Percentiles rank a stretch among this genome's conserved stretches.
Evolutionary conservation across 1,140 invertebrate species (phyloP).

Genomic region (Anastrepha ludens): DNA sequence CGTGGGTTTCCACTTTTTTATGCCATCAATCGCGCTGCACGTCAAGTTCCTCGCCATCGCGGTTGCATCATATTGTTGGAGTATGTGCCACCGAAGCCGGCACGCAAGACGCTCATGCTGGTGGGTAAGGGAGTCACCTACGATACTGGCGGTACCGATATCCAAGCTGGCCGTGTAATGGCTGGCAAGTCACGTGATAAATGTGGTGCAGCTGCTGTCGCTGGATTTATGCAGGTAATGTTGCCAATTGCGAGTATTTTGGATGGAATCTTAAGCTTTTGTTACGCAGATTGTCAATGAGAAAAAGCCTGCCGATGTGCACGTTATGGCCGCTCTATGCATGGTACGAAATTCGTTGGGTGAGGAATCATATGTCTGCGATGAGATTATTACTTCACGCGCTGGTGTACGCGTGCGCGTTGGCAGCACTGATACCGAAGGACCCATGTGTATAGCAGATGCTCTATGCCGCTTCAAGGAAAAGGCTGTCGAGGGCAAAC

Average conservation of each 20-base stretch:
- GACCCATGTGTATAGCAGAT: slow-evolving; percentile 96
- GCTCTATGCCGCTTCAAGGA: slow-evolving; percentile 88
- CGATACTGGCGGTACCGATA: slow-evolving; percentile 92
- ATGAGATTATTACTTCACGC: slow-evolving; percentile 91
- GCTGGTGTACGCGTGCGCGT: slow-evolving; percentile 90
- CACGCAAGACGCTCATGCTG: slow-evolving; percentile 86
- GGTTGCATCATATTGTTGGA: slow-evolving; percentile 91
- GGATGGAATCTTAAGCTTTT: not conserved
- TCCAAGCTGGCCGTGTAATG: slow-evolving; percentile 92
- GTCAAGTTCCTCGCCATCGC: slow-evolving; percentile 83
- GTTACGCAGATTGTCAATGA: slow-evolving; percentile 63
- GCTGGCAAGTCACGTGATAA: slow-evolving; percentile 98
- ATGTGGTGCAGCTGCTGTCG: slow-evolving; percentile 94
- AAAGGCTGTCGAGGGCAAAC: slow-evolving; percentile 77
- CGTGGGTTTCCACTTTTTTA: slow-evolving; percentile 92
- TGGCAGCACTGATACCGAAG: slow-evolving; percentile 97
- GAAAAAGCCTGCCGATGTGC: slow-evolving; percentile 85
- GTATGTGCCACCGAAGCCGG: slow-evolving; percentile 83
- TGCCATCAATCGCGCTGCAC: slow-evolving; percentile 92
- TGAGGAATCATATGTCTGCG: slow-evolving; percentile 91
- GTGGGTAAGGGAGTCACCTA: slow-evolving; percentile 98
- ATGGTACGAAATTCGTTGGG: slow-evolving; percentile 95
- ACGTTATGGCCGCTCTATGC: slow-evolving; percentile 89
- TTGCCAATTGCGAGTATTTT: too few relatives aligned
- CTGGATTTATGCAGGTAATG: slow-evolving; percentile 88